Conservation (phyloP, 2,797 vertebrate genomes). For the Cossypha heuglini region DNA sequence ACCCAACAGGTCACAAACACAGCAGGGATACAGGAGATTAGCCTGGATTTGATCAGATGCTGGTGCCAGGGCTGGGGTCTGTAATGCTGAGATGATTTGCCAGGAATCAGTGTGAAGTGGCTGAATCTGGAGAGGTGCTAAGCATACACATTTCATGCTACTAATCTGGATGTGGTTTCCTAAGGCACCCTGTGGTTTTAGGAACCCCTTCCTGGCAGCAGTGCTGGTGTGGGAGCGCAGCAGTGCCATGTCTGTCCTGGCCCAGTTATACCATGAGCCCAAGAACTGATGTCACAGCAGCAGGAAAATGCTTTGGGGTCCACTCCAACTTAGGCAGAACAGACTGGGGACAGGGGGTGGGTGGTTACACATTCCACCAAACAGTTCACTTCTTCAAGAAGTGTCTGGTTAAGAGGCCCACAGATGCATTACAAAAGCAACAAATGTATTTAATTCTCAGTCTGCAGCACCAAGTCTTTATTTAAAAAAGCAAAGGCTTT, state of each 20-base stretch:
- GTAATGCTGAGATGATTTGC: neutral
- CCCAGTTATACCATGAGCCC: neutral
- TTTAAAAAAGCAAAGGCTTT: neutral
- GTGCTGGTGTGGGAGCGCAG: neutral
- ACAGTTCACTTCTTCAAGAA: neutral
- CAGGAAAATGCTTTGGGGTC: neutral
- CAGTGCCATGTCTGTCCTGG: neutral
- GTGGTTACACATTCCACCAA: neutral
- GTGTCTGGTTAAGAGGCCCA: neutral
- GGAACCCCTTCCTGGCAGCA: neutral
- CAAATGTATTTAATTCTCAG: neutral
- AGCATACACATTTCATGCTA: rapidly evolving
- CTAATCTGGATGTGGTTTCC: neutral
- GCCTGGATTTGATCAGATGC: neutral
- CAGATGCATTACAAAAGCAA: neutral
- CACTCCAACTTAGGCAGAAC: neutral
- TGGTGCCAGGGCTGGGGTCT: neutral
- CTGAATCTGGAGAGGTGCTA: neutral
- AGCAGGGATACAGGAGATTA: neutral
- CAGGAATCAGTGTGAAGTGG: neutral
- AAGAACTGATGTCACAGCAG: neutral
- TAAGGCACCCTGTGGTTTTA: neutral
- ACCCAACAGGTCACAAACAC: neutral
- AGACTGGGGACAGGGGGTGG: neutral
- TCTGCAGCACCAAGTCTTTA: neutral